Evolutionary conservation across 2,797 vertebrate species (phyloP), one percentile per base, ranked within the genome.

Genomic region (Microcaecilia unicolor): DNA sequence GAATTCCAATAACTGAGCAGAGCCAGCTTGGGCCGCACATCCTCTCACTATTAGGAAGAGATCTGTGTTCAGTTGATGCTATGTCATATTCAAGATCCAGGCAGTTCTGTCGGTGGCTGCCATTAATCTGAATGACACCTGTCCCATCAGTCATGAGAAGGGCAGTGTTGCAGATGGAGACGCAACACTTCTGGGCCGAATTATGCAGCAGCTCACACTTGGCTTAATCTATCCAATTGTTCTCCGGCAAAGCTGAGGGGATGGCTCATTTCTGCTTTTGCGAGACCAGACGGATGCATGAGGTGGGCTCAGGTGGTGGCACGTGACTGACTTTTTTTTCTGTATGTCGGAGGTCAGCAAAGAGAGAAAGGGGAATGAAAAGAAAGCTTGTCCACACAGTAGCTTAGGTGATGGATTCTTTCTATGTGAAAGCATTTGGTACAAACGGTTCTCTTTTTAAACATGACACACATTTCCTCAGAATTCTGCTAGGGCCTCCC

Each of bases 111-210:
- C 26, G 58, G 60, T 50, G 69, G 67, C 80, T 78, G 82, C 69
- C 74, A 65, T 82, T 68, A 81, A 69, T 60, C 61, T 76, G 81
- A 87, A 68, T 88, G 87, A 79, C 85, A 88, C 87, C 83, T 87
- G 86, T 88, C 84, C 87, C 77, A 83, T 88, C 83, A 76, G 66
- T 90, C 89, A 88, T 61, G 53, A 23, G 46, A 69, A 70, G 73
- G 59, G 44, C 25, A 42, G 73, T 70, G 78, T 87, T 86, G 86
- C 88, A 89, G 80, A 87, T 89, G 85, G 85, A 81, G 74, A 75
- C 85, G 80, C 80, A 82, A 76, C 80, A 76, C 78, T 80, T 31
- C n/a, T n/a, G 67, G 70, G 78, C 76, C 68, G 80, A 81, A 63
- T 80, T 73, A 68, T 61, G 56, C 72, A 54, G 74, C 60, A 38